phyloP scores from a whole-genome alignment of 2,113 vertebrate genomes.

The Actenoides lindsayi region DNA sequence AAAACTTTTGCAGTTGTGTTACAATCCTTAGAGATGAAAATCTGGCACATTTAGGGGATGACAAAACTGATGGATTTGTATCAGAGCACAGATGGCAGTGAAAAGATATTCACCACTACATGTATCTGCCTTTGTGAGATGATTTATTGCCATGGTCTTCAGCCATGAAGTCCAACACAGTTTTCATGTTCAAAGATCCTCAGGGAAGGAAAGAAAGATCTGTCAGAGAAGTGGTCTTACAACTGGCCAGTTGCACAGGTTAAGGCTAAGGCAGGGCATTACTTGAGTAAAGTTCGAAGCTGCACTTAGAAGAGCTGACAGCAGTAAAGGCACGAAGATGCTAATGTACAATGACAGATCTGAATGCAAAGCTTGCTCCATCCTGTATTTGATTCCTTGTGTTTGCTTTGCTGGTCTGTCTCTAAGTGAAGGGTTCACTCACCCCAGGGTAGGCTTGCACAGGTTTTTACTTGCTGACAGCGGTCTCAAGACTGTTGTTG shows the following conservation, averaged over 20 bases:
- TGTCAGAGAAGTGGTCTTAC: background rate
- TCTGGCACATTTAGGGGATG: background rate
- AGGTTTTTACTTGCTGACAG: background rate
- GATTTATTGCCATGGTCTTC: background rate
- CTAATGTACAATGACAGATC: background rate
- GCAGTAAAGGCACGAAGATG: background rate
- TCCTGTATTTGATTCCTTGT: background rate
- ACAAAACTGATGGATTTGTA: background rate
- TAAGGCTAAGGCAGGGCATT: background rate
- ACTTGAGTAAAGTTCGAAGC: background rate
- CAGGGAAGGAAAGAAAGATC: background rate
- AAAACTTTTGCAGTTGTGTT: background rate
- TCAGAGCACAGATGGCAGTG: background rate
- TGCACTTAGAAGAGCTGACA: background rate
- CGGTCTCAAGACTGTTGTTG: fast-evolving
- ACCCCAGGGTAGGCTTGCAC: background rate
- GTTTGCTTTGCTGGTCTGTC: background rate
- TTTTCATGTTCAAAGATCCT: background rate
- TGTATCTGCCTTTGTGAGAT: background rate
- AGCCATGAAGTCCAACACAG: background rate
- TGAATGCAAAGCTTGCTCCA: background rate
- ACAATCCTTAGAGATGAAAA: background rate
- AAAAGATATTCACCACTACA: background rate
- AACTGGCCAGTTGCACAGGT: background rate
- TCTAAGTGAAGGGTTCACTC: background rate